Base-by-base conservation (phyloP, 1,140 invertebrate genomes). In the Calosoma granatense region DNA sequence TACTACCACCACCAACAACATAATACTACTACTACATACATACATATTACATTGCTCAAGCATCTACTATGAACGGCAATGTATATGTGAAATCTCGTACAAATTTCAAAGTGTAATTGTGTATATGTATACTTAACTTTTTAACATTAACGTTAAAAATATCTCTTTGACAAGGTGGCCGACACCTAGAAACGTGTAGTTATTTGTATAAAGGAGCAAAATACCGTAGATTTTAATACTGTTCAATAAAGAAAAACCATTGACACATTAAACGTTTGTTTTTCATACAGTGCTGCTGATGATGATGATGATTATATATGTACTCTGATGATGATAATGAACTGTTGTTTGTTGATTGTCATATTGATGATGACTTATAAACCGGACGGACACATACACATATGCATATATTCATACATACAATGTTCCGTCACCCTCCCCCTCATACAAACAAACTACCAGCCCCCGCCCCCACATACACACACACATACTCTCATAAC, bases 201-300 rank as follows among this genome's bases (percentile, higher is more conserved):
- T 47, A 47, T 47, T 17, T 47, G 41, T 47, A 47, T 11, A 47
- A 47, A 47, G 41, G 9, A 47, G 17, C 15, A 47, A 47, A n/a
- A n/a, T n/a, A n/a, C n/a, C 41, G 41, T 47, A 47, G 41, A 47
- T 47, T 47, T 47, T 47, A 47, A 47, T 47, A 47, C 41, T 47
- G 56, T 56, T 12, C 17, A 12, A 55, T 36, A 39, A 55, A 19
- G 22, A 54, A 30, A 41, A 58, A 55, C 52, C 36, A n/a, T 58
- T 53, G 51, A 54, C 43, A 58, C 41, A 58, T 39, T 58, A 58
- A 15, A 26, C 22, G 21, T 57, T 36, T 53, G 15, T 2, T 53
- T 57, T 57, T 54, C 21, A 51, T 6, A 15, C 9, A 3, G 12
- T 52, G 12, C 14, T 52, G 12, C 12, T 52, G 14, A 21, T 52